phyloP scores from a whole-genome alignment of 2,797 vertebrate genomes.

The Manis crassicaudata region DNA sequence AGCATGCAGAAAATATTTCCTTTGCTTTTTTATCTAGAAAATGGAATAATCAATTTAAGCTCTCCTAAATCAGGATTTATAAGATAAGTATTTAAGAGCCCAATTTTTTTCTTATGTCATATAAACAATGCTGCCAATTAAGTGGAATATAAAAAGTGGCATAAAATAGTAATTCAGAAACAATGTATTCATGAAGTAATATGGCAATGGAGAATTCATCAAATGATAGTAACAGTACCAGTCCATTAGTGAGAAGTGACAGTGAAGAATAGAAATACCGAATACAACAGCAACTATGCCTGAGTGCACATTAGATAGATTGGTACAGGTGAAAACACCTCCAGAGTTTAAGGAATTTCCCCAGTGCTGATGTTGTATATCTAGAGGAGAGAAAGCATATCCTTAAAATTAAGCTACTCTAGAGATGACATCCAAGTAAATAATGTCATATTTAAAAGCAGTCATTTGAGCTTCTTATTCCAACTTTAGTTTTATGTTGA shows the following conservation, averaged over 20 bases:
- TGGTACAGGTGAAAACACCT: not conserved
- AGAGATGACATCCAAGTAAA: not conserved
- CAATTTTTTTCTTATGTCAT: not conserved
- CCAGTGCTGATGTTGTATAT: not conserved
- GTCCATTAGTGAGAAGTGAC: conserved; percentile 40
- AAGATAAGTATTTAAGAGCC: conserved; percentile 2
- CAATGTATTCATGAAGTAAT: conserved; percentile 44
- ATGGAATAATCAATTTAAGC: not conserved
- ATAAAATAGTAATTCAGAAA: conserved; percentile 65
- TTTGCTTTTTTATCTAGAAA: not conserved
- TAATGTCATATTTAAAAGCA: not conserved
- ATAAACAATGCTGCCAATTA: conserved; percentile 58
- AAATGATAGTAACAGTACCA: not conserved
- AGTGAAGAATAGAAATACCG: not conserved
- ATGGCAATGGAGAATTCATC: conserved; percentile 29
- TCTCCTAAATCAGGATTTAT: not conserved
- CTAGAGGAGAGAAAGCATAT: not conserved
- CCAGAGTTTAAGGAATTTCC: not conserved
- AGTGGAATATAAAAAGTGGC: conserved; percentile 38
- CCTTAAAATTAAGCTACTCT: not conserved
- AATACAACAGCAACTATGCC: not conserved
- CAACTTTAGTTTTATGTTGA: not conserved
- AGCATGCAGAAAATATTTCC: not conserved
- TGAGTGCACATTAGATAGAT: not conserved
- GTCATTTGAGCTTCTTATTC: not conserved